phyloP scores from a whole-genome alignment of 2,797 vertebrate species.

The Clarias fuscus region DNA sequence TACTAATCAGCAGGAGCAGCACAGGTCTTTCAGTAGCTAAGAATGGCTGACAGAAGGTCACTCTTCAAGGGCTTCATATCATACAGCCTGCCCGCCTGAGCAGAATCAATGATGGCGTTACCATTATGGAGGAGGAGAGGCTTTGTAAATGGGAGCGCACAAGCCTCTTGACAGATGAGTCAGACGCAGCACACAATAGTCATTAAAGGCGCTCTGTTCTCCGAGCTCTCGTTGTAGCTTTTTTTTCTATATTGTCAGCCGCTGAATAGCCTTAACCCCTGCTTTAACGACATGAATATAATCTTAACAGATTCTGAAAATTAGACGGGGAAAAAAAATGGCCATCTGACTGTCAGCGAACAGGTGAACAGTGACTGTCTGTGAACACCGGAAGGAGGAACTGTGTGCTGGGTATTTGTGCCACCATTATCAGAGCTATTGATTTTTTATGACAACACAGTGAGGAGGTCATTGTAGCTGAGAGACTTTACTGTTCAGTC shows the following conservation, averaged over 20 bases:
- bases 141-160: slow-evolving; percentile 57
- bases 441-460: slow-evolving; percentile 57
- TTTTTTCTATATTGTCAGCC: slow-evolving; percentile 47
- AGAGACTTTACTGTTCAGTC: slow-evolving; percentile 53
- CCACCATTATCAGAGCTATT: slow-evolving; percentile 55
- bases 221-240: slow-evolving; percentile 52
- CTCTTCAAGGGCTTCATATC: slow-evolving; percentile 59
- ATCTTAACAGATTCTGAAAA: slow-evolving; percentile 49
- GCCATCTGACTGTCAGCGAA: slow-evolving; percentile 41
- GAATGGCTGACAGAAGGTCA: slow-evolving; percentile 62
- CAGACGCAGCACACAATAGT: slow-evolving; percentile 53
- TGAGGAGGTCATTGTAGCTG: slow-evolving; percentile 57
- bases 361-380: slow-evolving; percentile 33
- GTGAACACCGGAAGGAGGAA: slow-evolving; percentile 39
- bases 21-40: slow-evolving; percentile 54
- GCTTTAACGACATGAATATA: slow-evolving; percentile 48
- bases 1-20: slow-evolving; percentile 58
- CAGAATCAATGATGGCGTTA: slow-evolving; percentile 58
- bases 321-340: slow-evolving; percentile 47
- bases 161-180: slow-evolving; percentile 59
- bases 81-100: slow-evolving; percentile 53
- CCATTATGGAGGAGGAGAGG: slow-evolving; percentile 57
- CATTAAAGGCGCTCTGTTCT: slow-evolving; percentile 56
- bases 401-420: slow-evolving; percentile 30
- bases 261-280: slow-evolving; percentile 56